Base-by-base conservation (phyloP, 2,888 invertebrate species). In the Xylota segnis region DNA sequence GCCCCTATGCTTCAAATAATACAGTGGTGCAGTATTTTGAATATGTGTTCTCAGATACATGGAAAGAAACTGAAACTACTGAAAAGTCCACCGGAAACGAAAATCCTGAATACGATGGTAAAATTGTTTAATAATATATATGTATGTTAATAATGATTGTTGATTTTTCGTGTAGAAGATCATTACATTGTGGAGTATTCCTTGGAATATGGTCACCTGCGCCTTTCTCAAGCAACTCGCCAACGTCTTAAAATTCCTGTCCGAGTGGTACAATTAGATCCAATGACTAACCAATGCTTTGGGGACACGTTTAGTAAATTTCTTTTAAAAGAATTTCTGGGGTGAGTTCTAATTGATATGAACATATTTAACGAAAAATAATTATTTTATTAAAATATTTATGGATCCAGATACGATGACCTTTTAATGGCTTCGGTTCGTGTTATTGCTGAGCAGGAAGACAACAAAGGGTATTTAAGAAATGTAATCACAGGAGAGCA, bases 401-500 rank as follows among this genome's bases (percentile, higher is more conserved):
- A 52, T 47, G 5, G 43, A 71, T 81, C 6, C 68, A 92, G 92
- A 37, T 99, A 99, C 90, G 99, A 99, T 91, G 99, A 99, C 91
- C 93, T 99, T 79, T 93, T 99, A 1, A 98, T 99, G 97, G 96
- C 98, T 0, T 98, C 98, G 65, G 97, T 99, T 75, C 98, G 99
- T 92, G 96, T 96, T 1, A 93, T 99, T 87, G 99, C 99, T 0
- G 98, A 99, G 91, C 96, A 97, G 88, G 98, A 99, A 91, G 97
- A 98, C 89, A 98, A 98, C 92, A 98, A 98, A 93, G 99, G 99
- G 14, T 98, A 96, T 92, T 93, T 98, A 61, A 97, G 99, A 89
- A 99, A 99, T 93, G 98, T 99, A 58, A 97, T 99, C 74, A 98
- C 98, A 12, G 99, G 99, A 12, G 99, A 99, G 91, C 99, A 99